Base-by-base conservation (phyloP, 1,140 invertebrate genomes). In the Heliconius melpomene region DNA sequence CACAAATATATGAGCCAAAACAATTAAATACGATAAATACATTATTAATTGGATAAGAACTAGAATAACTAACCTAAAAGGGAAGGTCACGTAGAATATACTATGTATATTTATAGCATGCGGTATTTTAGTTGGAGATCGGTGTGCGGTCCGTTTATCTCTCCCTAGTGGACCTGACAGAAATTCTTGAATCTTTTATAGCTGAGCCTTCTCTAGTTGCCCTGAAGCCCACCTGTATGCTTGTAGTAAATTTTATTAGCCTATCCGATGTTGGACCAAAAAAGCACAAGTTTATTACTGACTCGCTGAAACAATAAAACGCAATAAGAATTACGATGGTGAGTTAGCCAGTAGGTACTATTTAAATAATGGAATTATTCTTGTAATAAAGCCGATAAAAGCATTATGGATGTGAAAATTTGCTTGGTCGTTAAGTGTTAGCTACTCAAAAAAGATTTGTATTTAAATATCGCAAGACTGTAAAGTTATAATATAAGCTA, bases 121-220 rank as follows among this genome's bases (percentile, higher is more conserved):
- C 18, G 20, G 54, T 60, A 70, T 46, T 70, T 70, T 77, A 70
- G 26, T 70, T 50, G 70, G 60, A 70, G 75, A 38, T 66, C 75
- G 38, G 38, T 70, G 38, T 75, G 78, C 72, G 73, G 73, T 20
- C 60, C 11, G 18, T 80, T 76, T 80, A 80, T 72, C 32, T 72
- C 50, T 77, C 79, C 79, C 79, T 23, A 26, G 79, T 38, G 79
- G 50, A 60, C 46, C 70, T 72, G 77, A 78, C 74, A 75, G 70
- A 77, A 77, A 73, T 73, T 74, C 74, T 75, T 80, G 79, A 80
- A 75, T 80, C 52, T 77, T 80, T 80, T 73, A 80, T 80, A 23
- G 66, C 74, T 23, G 23, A 52, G 74, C 52, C 36, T 74, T 57
- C 50, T 73, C 40, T 80, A 76, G 79, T 80, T 77, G 73, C 79